Base-by-base conservation (phyloP, 1,140 invertebrate species). In the Halictus rubicundus region DNA sequence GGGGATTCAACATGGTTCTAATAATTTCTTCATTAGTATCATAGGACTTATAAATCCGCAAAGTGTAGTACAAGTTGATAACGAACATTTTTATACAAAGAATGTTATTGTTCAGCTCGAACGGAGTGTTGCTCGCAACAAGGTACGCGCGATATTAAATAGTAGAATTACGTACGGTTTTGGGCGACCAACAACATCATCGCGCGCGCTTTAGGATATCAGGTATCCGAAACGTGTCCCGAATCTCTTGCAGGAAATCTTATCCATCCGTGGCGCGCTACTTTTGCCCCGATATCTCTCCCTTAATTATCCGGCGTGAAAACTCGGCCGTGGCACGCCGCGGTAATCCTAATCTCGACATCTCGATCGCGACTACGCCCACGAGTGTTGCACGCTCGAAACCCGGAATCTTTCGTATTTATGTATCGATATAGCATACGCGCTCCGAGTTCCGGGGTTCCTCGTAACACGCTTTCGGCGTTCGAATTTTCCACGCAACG, bases 241-340 rank as follows among this genome's bases (percentile, higher is more conserved):
- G 21, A 69, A 68, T 57, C 73, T 69, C 25, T 52, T 21, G 21
- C 9, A 52, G 27, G 66, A n/a, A 77, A 61, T 42, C 42, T 69
- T 69, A 49, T 63, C 74, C 64, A 39, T 66, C n/a, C 63, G 71
- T 74, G 25, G 14, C 63, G 73, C 42, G 74, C 74, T 69, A 69
- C 65, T 77, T 77, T 27, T 77, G 16, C 25, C 21, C 14, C 65
- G 74, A 60, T 77, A 61, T 63, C 66, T 61, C 25, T 16, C 12
- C 65, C 25, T 46, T 69, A 77, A 77, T 77, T 77, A 77, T 49
- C 57, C 54, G 64, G 63, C 73, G 73, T 65, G 73, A 75, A 68
- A 75, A 68, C 64, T 75, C 73, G 73, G 46, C 66, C 73, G 49
- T 75, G 54, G 63, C 32, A 54, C 72, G 32, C 61, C 39, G 61